Percentiles rank a stretch among this genome's conserved stretches.
Conservation (phyloP, 1,140 invertebrate species). For the Pachypsylla venusta region DNA sequence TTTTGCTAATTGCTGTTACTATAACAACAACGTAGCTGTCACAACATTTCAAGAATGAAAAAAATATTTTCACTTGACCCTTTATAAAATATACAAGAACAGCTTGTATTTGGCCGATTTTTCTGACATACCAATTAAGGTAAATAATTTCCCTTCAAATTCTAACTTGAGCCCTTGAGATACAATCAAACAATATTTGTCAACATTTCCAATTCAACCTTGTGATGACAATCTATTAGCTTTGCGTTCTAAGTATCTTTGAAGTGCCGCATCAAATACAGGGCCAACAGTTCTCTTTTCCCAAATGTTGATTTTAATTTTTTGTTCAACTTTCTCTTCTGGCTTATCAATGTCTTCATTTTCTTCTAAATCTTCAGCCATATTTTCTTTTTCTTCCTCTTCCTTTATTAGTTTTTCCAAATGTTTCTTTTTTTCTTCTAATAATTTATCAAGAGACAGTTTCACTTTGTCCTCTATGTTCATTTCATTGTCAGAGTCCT, state of each 20-base stretch:
- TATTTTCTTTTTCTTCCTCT: constrained; percentile 26
- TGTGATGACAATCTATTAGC: constrained; percentile 29
- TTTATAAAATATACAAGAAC: too few relatives aligned
- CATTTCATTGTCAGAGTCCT: constrained; percentile 1
- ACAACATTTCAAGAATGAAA: too few relatives aligned
- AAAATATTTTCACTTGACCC: too few relatives aligned
- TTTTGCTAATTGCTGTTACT: too few relatives aligned
- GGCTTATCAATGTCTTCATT: constrained; percentile 24
- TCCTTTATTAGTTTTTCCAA: constrained; percentile 23
- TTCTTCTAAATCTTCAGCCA: constrained; percentile 21
- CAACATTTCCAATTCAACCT: too few relatives aligned
- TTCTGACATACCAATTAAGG: too few relatives aligned
- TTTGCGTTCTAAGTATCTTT: constrained; percentile 65
- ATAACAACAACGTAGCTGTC: too few relatives aligned
- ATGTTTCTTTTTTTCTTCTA: constrained; percentile 18
- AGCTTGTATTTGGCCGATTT: too few relatives aligned
- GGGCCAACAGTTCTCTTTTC: constrained; percentile 68
- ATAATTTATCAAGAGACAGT: not conserved
- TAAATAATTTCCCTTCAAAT: too few relatives aligned
- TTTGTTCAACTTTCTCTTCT: constrained; percentile 18
- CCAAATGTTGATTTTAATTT: constrained; percentile 43
- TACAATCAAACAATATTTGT: too few relatives aligned
- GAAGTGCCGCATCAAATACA: constrained; percentile 59
- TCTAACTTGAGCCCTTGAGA: too few relatives aligned
- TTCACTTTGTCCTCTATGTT: constrained; percentile 17